Evolutionary conservation across 2,797 vertebrate genomes (phyloP).

Genomic region (Poecile montanus): DNA sequence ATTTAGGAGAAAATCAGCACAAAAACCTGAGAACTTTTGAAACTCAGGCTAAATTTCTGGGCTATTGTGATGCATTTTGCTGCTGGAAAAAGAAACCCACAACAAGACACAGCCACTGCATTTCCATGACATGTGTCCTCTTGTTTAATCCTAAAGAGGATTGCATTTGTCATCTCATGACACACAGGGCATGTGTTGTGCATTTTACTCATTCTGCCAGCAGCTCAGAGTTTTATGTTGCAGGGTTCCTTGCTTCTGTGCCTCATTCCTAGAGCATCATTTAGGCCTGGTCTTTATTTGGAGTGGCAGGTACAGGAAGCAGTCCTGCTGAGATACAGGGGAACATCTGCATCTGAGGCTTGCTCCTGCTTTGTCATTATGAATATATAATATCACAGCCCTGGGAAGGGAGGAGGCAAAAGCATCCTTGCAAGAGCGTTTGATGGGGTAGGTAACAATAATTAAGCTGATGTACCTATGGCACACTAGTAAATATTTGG

Average conservation of each 20-base stretch:
- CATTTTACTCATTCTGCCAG: not conserved
- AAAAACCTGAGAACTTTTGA: not conserved
- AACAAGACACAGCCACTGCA: not conserved
- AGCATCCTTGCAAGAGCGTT: not conserved
- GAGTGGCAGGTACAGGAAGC: not conserved
- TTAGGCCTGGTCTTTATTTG: not conserved
- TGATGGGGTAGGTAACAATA: not conserved
- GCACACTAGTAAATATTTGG: not conserved
- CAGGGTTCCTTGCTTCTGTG: not conserved
- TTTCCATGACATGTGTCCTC: not conserved
- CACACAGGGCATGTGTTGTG: not conserved
- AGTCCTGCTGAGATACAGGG: not conserved
- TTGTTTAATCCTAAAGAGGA: not conserved
- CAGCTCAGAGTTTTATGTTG: not conserved
- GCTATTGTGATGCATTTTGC: not conserved
- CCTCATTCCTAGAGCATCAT: not conserved
- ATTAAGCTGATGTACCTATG: not conserved
- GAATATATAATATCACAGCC: not conserved
- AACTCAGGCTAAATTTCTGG: not conserved
- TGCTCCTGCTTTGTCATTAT: constrained; percentile 22
- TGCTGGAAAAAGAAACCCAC: not conserved
- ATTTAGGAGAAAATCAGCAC: not conserved
- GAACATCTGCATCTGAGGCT: not conserved
- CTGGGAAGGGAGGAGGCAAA: not conserved
- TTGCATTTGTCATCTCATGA: not conserved